Evolutionary conservation across 2,888 invertebrate species (phyloP), one percentile per base, ranked within the genome.

Genomic region (Geophilus truncorum): DNA sequence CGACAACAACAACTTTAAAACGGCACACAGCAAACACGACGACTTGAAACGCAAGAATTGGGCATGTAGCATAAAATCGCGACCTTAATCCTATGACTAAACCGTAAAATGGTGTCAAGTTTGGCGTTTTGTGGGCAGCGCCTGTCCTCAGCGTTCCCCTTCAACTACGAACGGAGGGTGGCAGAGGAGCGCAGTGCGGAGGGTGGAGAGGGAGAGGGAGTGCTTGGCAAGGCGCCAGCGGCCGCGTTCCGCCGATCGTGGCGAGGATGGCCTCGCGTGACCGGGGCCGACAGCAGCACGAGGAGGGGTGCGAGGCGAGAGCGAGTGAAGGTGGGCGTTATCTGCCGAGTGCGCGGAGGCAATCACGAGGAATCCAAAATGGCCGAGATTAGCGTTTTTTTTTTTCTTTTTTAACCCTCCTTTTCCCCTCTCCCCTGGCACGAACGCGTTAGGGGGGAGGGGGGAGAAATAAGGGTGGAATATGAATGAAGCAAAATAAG

Each of bases 241-340:
- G 57, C 57, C 57, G 57, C 57, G 57, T 18, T 57, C 57, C 57
- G 57, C 57, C 57, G 57, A 57, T 57, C 57, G 57, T 57, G 57
- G 57, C 57, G 57, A 57, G 57, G 57, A 57, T 57, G 57, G 57
- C 57, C 57, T 57, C 57, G 57, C 57, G 57, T 57, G 57, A 57
- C 57, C 57, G 57, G 57, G 57, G 21, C 57, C 57, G 57, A 57
- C 57, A 57, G 57, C 57, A 21, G 57, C 18, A 57, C 36, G 36
- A 4, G 4, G 36, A 36, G 36, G 15, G 36, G 36, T 12, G 36
- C 9, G 36, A 36, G 36, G 57, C 6, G 57, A 18, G 57, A 15
- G 57, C 57, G 21, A 21, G 57, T 57, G 21, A 18, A 57, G 57
- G 57, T 57, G 57, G 57, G 57, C 57, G 57, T 57, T 57, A 57